phyloP scores from a whole-genome alignment of 2,888 invertebrate species.

The Phytoseiulus persimilis region DNA sequence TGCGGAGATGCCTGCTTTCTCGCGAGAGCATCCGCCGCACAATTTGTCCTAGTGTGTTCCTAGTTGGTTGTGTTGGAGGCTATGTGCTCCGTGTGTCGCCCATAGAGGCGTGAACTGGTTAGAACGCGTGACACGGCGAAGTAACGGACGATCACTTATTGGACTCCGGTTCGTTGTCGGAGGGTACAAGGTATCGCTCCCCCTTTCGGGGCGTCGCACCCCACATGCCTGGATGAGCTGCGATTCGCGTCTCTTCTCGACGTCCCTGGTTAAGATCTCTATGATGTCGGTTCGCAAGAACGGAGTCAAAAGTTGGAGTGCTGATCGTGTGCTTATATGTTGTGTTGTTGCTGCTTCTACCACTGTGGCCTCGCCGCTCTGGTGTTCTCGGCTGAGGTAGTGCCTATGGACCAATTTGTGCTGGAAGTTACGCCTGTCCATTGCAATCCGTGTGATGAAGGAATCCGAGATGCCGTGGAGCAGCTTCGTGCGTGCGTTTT shows the following conservation, averaged over 20 bases:
- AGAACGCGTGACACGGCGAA: background rate
- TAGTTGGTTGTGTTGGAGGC: background rate
- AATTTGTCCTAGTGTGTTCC: background rate
- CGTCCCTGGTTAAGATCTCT: background rate
- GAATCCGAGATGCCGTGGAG: background rate
- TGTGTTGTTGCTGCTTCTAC: background rate
- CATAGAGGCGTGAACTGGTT: background rate
- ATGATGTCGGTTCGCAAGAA: background rate
- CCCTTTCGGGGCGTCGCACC: background rate
- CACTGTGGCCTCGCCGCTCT: background rate
- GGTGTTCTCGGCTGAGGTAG: background rate
- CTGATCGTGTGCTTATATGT: background rate
- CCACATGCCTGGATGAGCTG: background rate
- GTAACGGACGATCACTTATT: background rate
- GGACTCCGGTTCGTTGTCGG: background rate
- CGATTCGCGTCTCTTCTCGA: background rate
- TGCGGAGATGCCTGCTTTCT: background rate
- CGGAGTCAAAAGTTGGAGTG: background rate
- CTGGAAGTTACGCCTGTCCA: background rate
- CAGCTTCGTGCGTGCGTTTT: background rate
- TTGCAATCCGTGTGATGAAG: background rate
- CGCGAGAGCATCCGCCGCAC: background rate
- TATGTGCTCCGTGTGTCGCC: background rate
- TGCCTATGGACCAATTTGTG: background rate
- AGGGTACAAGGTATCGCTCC: slow-evolving; percentile 5